Evolutionary conservation across 2,888 invertebrate genomes (phyloP).

Genomic region (Mellilla xanthometata): DNA sequence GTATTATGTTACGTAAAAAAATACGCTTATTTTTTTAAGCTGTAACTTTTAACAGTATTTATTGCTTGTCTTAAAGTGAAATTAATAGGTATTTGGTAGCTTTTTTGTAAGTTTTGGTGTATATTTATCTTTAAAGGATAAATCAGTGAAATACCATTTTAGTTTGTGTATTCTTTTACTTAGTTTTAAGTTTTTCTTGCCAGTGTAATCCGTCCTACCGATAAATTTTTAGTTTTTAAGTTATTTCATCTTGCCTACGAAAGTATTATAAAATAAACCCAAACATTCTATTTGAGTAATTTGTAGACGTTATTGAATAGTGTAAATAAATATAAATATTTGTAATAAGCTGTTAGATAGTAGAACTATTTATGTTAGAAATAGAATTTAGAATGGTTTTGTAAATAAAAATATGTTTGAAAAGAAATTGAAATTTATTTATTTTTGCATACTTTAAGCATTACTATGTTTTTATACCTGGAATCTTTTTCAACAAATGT

Average conservation of each 20-base stretch:
- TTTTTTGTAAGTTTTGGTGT: too few relatives aligned
- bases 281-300: slow-evolving; percentile 30
- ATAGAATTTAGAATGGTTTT: slow-evolving; percentile 28
- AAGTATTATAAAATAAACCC: slow-evolving; percentile 77
- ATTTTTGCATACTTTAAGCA: too few relatives aligned
- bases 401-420: slow-evolving; percentile 35
- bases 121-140: too few relatives aligned
- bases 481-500: too few relatives aligned
- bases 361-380: slow-evolving; percentile 27
- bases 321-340: slow-evolving; percentile 43
- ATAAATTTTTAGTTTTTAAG: slow-evolving; percentile 43
- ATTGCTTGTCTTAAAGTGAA: too few relatives aligned
- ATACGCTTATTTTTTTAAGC: slow-evolving; percentile 48
- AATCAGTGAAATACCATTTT: background rate
- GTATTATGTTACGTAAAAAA: slow-evolving; percentile 48
- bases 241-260: slow-evolving; percentile 64
- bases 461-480: too few relatives aligned
- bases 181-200: slow-evolving; percentile 43
- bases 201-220: slow-evolving; percentile 74
- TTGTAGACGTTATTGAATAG: slow-evolving; percentile 30
- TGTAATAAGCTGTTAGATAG: slow-evolving; percentile 38
- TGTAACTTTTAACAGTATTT: background rate
- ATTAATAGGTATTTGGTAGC: too few relatives aligned
- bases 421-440: background rate
- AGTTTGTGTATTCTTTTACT: slow-evolving; percentile 28